Evolutionary conservation across 1,140 invertebrate species (phyloP).

Genomic region (Elymnias hypermnestra): DNA sequence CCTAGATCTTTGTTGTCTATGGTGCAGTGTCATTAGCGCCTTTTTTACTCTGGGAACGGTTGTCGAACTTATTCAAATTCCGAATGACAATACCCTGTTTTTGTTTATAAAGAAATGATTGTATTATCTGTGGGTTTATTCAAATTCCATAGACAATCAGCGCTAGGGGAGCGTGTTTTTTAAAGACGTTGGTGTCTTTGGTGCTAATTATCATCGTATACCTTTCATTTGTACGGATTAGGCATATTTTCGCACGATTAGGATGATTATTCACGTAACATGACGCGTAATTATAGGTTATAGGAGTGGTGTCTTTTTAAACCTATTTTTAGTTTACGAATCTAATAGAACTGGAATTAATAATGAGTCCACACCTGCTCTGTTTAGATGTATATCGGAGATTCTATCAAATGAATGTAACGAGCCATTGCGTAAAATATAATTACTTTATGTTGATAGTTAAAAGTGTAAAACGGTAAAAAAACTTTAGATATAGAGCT

Average conservation of each 20-base stretch:
- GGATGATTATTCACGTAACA: constrained; percentile 16
- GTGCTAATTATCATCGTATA: constrained; percentile 25
- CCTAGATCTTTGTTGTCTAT: constrained; percentile 28
- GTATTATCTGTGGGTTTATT: constrained; percentile 16
- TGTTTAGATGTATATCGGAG: too few relatives aligned
- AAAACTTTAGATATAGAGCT: too few relatives aligned
- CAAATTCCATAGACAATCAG: constrained; percentile 11
- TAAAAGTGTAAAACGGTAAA: too few relatives aligned
- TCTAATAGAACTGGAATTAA: too few relatives aligned
- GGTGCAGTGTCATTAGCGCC: constrained; percentile 24
- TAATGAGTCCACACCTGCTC: too few relatives aligned
- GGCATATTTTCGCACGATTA: constrained; percentile 28
- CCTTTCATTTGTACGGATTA: constrained; percentile 10
- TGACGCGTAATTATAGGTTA: constrained; percentile 26
- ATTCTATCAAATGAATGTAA: too few relatives aligned
- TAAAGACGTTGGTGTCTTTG: constrained; percentile 4
- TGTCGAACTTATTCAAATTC: constrained; percentile 27
- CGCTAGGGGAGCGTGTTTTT: neutral
- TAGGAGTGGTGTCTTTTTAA: too few relatives aligned
- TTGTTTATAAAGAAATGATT: constrained; percentile 26
- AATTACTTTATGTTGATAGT: too few relatives aligned
- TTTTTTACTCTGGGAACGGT: constrained; percentile 25
- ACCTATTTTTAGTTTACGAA: too few relatives aligned
- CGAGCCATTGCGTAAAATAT: too few relatives aligned
- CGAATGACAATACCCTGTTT: constrained; percentile 24